A percentile compares a stretch with the other conserved stretches of the same genome.
phyloP scores from a whole-genome alignment of 2,113 vertebrate genomes.

The Otis tarda region DNA sequence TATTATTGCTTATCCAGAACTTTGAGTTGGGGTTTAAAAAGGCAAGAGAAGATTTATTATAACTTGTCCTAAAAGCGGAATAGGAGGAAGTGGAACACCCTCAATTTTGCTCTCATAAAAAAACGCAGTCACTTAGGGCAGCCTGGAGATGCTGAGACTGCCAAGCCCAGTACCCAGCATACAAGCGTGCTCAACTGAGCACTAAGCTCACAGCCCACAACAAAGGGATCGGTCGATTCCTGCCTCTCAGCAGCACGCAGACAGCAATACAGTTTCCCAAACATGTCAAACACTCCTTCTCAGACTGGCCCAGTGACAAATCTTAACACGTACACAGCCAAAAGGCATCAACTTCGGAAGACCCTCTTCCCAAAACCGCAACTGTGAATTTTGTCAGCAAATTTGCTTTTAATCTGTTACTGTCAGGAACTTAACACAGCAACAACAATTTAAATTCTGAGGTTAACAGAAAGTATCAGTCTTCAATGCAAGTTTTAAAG shows the following conservation, averaged over 20 bases:
- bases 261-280: background rate
- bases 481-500: background rate
- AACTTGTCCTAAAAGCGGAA: slow-evolving; percentile 15
- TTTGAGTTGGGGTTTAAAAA: background rate
- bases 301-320: background rate
- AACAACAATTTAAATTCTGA: background rate
- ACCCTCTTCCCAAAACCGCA: background rate
- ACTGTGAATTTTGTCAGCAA: background rate
- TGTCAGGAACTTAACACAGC: background rate
- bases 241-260: background rate
- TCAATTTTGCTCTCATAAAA: background rate
- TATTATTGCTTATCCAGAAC: background rate
- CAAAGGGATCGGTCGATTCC: background rate
- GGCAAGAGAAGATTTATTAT: background rate
- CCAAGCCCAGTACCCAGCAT: background rate
- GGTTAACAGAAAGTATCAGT: background rate
- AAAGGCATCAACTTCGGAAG: background rate
- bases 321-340: background rate
- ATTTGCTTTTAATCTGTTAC: background rate
- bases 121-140: background rate
- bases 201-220: background rate
- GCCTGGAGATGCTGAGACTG: background rate
- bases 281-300: background rate
- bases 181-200: background rate
- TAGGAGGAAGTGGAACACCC: background rate